Evolutionary conservation across 2,888 invertebrate species (phyloP), one percentile per base, ranked within the genome.

Genomic region (Meganola albula): DNA sequence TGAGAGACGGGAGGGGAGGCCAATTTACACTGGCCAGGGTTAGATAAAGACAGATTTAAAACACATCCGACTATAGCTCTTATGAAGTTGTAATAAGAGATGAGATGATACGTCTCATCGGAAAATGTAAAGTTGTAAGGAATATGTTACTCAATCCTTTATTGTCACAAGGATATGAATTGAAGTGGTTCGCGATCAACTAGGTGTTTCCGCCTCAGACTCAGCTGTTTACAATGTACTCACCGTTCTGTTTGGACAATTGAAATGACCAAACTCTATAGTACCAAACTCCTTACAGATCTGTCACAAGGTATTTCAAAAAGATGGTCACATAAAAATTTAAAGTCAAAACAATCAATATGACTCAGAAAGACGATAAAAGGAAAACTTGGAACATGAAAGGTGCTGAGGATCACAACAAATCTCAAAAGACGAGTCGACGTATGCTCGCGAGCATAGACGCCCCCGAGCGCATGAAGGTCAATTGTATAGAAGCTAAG

Each of bases 141-240:
- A 72, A 73, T 68, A 66, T 73, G 71, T 80, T 80, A 83, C 74
- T 77, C 79, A 82, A 84, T 80, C 75, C 70, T 63, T 65, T 79
- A 78, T 77, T 77, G 78, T 78, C 73, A 76, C 71, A 74, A 78
- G 78, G 77, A 77, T 79, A 80, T 79, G 76, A 79, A 74, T 75
- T 79, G 79, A 76, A 82, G 80, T 82, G 83, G 80, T 83, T 79
- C 74, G 82, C 75, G 79, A 80, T 80, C 79, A 84, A 83, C 80
- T 72, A 76, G 78, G 65, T 63, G 74, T 68, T 83, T 84, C 84
- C 84, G 84, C 63, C 67, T 74, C 84, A 83, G 84, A 63, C 67
- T 74, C 77, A 77, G 76, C 77, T 79, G 80, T 75, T 76, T 63
- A 24, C 39, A 27, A 40, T 58, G 50, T 54, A 53, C 49, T 51